Conservation (phyloP, 2,797 vertebrate genomes). For the Sciaenops ocellatus region DNA sequence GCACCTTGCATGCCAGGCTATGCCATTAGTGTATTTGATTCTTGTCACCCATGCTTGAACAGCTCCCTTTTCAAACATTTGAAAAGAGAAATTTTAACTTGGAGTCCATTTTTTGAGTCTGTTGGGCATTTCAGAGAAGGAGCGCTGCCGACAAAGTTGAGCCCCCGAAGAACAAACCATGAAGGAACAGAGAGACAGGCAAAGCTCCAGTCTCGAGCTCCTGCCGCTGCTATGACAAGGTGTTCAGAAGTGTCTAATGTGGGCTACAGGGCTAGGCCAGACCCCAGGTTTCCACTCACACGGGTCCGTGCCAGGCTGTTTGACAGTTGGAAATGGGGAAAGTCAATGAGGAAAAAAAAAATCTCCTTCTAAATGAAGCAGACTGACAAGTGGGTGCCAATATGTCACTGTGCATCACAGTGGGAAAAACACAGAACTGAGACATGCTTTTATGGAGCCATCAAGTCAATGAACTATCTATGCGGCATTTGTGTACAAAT, state of each 20-base stretch:
- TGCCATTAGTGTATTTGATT: too few species aligned
- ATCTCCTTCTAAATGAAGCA: constrained; percentile 13
- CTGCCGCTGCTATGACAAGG: constrained; percentile 26
- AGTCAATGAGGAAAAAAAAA: constrained; percentile 6
- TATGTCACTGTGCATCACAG: constrained; percentile 32
- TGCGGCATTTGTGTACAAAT: not conserved
- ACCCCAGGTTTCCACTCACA: constrained; percentile 37
- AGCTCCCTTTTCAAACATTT: too few species aligned
- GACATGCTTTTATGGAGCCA: constrained; percentile 36
- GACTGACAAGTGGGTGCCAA: constrained; percentile 44
- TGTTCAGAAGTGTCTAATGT: constrained; percentile 49
- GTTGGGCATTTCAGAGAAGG: not conserved
- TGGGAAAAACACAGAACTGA: constrained; percentile 39
- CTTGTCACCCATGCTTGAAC: too few species aligned
- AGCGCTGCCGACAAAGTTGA: not conserved
- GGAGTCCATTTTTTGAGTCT: constrained; percentile 11
- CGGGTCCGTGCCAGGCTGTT: constrained; percentile 20
- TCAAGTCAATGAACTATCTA: not conserved
- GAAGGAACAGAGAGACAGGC: constrained; percentile 24
- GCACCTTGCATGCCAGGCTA: too few species aligned
- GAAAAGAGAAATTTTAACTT: too few species aligned
- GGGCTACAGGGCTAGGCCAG: constrained; percentile 21
- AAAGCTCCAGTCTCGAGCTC: constrained; percentile 34
- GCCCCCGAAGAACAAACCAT: constrained; percentile 31
- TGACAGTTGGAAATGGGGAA: constrained; percentile 30